Evolutionary conservation across 2,888 invertebrate genomes (phyloP).

Genomic region (Mesorhabditis spiculigera): DNA sequence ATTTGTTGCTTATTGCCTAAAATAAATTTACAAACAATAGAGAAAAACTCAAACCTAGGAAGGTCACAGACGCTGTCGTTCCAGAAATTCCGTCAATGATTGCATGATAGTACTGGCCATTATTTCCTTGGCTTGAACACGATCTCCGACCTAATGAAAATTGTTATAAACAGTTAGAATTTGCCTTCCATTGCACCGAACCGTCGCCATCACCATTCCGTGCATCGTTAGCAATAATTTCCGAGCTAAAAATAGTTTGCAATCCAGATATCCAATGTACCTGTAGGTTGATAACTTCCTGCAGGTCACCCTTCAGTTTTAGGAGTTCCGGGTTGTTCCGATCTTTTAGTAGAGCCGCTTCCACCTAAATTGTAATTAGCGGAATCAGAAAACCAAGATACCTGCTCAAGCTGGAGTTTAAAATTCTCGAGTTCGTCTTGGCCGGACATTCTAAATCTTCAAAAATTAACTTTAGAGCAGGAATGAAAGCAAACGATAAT

Average conservation of each 20-base stretch:
- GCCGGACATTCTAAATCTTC: neutral
- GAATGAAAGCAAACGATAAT: slow-evolving; percentile 64
- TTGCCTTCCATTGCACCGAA: neutral
- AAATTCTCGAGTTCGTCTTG: slow-evolving; percentile 43
- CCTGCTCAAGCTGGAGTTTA: slow-evolving; percentile 46
- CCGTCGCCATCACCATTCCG: too few species aligned
- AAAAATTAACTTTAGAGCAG: too few species aligned
- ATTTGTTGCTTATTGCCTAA: slow-evolving; percentile 33
- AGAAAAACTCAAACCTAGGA: slow-evolving; percentile 67
- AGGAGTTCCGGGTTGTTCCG: slow-evolving; percentile 86
- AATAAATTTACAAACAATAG: neutral
- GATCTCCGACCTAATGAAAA: slow-evolving; percentile 72
- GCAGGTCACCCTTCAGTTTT: slow-evolving; percentile 85
- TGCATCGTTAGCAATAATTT: neutral
- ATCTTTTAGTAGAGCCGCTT: slow-evolving; percentile 89
- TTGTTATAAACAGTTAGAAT: neutral
- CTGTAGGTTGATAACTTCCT: slow-evolving; percentile 88
- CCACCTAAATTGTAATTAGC: slow-evolving; percentile 69
- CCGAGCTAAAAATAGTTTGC: neutral
- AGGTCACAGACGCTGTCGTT: slow-evolving; percentile 79
- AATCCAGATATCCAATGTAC: slow-evolving; percentile 59
- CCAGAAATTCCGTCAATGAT: slow-evolving; percentile 81
- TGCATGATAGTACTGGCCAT: slow-evolving; percentile 89
- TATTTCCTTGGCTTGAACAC: slow-evolving; percentile 84
- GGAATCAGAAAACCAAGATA: slow-evolving; percentile 3